Base-by-base conservation (phyloP, 2,113 vertebrate genomes). In the Pantherophis guttatus region DNA sequence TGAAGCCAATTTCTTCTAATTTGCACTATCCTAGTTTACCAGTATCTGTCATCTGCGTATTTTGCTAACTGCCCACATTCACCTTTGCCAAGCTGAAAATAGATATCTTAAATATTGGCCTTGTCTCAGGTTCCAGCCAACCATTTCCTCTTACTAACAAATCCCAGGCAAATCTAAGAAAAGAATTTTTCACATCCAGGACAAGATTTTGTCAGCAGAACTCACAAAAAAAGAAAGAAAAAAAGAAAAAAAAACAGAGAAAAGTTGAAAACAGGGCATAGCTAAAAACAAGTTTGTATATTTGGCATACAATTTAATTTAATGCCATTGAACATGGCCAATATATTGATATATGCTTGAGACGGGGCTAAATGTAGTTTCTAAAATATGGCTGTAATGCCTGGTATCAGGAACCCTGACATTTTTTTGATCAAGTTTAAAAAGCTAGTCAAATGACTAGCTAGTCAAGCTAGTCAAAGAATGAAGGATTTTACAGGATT, bases 91-190 rank as follows among this genome's bases (percentile, higher is more conserved):
- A 86, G 92, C 92, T 90, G 81, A 93, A 93, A 93, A 93, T 93
- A 93, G 92, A 62, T 65, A 93, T 87, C 57, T 90, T 93, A 93
- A 93, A 93, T 39, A 93, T 87, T 90, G 92, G 92, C 92, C 50
- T 90, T 90, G 81, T 65, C 55, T 93, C 92, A 93, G 81, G 92
- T 90, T 90, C 89, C 81, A 90, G 57, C 89, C 89, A 93, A 87
- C 92, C 92, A 93, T 93, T 93, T 93, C 92, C 92, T 93, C 89
- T 93, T 90, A 90, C 92, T 89, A 93, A 26, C 50, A 93, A 65
- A 93, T 93, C 90, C 92, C 89, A 90, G 50, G 92, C 92, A 93
- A 85, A 93, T 87, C 92, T 93, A 90, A 90, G 57, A 93, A 93
- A 93, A 87, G 50, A 54, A 23, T 44, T 87, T 62, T 55, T 57